Conservation (phyloP, 2,797 vertebrate genomes). For the Emys orbicularis region DNA sequence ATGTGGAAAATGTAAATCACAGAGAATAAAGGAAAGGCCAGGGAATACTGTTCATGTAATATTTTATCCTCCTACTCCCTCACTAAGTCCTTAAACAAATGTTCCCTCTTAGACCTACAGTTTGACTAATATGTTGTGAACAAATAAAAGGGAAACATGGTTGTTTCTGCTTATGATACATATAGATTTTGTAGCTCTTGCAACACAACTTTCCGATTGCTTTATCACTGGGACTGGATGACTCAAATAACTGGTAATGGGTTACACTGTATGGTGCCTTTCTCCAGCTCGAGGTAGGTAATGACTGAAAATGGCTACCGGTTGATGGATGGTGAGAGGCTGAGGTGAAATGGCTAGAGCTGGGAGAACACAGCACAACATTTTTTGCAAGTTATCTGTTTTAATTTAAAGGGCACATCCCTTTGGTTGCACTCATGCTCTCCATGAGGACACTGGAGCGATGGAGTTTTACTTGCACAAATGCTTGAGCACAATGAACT, state of each 20-base stretch:
- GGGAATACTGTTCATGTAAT: constrained; percentile 31
- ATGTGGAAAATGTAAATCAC: constrained; percentile 66
- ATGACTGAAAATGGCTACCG: not conserved
- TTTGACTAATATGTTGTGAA: fast-evolving
- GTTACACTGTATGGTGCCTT: not conserved
- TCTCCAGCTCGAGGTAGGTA: not conserved
- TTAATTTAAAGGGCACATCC: not conserved
- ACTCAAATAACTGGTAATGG: not conserved
- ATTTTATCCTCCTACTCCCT: constrained; percentile 14
- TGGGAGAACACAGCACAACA: fast-evolving
- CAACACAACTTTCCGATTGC: not conserved
- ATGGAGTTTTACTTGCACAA: not conserved
- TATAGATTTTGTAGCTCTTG: not conserved
- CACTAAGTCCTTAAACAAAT: not conserved
- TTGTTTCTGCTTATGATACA: not conserved
- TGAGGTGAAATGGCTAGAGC: not conserved
- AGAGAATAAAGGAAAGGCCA: constrained; percentile 61
- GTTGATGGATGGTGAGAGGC: not conserved
- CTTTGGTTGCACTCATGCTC: not conserved
- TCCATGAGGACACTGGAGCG: not conserved
- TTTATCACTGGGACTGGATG: fast-evolving
- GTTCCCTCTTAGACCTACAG: not conserved
- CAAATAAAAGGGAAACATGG: fast-evolving
- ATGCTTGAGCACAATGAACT: not conserved
- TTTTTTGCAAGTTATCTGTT: not conserved